phyloP scores from a whole-genome alignment of 2,797 vertebrate genomes.

The Anguilla megastoma region DNA sequence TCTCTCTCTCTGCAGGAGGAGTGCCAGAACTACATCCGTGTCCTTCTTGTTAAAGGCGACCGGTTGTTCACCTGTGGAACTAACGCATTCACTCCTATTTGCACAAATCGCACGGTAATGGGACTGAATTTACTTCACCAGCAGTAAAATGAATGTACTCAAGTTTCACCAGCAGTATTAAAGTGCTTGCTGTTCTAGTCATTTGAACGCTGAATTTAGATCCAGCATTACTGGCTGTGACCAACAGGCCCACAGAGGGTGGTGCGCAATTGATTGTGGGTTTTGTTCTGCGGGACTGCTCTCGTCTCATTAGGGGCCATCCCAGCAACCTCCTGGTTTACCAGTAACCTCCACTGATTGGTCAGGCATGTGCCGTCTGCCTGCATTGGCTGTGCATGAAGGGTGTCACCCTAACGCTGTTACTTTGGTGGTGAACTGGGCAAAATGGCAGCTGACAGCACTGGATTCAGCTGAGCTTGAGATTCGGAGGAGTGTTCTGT shows the following conservation, averaged over 20 bases:
- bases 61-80: slow-evolving; percentile 91
- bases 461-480: neutral
- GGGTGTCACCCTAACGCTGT: neutral
- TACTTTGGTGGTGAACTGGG: neutral
- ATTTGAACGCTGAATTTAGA: neutral
- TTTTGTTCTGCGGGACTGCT: neutral
- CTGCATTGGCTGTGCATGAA: neutral
- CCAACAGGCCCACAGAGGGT: neutral
- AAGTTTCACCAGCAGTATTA: slow-evolving; percentile 35
- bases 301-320: neutral
- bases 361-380: neutral
- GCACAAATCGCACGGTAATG: slow-evolving; percentile 84
- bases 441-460: neutral
- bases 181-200: neutral
- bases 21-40: slow-evolving; percentile 95
- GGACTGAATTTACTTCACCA: slow-evolving; percentile 35
- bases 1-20: slow-evolving; percentile 77
- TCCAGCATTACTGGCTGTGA: neutral
- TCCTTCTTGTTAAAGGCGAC: slow-evolving; percentile 82
- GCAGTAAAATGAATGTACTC: too few species aligned
- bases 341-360: neutral
- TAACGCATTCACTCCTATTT: slow-evolving; percentile 89
- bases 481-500: neutral
- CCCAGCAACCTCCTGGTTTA: neutral
- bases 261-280: neutral